Conservation (phyloP, 2,113 vertebrate genomes). For the Vanacampus margaritifer region DNA sequence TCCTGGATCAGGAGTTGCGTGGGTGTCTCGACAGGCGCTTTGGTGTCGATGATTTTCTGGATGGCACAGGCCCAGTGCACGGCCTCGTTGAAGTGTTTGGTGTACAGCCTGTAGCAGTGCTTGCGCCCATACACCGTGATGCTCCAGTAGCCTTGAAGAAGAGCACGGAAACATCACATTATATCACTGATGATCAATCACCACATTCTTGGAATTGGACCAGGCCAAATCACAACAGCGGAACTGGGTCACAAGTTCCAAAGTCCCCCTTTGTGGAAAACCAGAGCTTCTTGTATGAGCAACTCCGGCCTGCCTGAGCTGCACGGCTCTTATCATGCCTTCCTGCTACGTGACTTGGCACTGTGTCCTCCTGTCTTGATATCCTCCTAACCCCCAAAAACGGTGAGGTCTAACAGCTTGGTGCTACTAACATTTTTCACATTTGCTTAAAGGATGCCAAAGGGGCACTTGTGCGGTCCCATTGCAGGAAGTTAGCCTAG, state of each 20-base stretch:
- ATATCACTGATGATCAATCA: not conserved
- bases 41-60: slow-evolving; percentile 90
- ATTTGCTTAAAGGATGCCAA: slow-evolving; percentile 9
- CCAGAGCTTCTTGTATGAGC: slow-evolving; percentile 27
- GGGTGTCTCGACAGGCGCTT: slow-evolving; percentile 88
- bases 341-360: slow-evolving; percentile 61
- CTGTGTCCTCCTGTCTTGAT: slow-evolving; percentile 31
- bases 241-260: not conserved
- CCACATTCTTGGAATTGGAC: slow-evolving; percentile 26
- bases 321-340: slow-evolving; percentile 44
- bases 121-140: slow-evolving; percentile 91
- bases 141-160: slow-evolving; percentile 84
- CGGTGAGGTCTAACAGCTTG: slow-evolving; percentile 12
- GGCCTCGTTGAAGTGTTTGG: slow-evolving; percentile 87
- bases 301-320: slow-evolving; percentile 35
- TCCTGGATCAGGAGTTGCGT: slow-evolving; percentile 92
- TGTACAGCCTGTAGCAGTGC: slow-evolving; percentile 87
- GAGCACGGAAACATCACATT: not conserved
- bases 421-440: not conserved
- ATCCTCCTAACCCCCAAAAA: slow-evolving; percentile 12
- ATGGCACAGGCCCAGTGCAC: slow-evolving; percentile 89
- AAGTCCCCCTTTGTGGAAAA: slow-evolving; percentile 39
- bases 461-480: slow-evolving; percentile 1
- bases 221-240: slow-evolving; percentile 45
- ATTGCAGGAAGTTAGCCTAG: not conserved